A percentile compares a stretch with the other conserved stretches of the same genome.
These are phyloP conservation scores for Auanema sp. DNA, from an alignment of 2,888 invertebrate genomes.

Conservation along the genomic window DNA sequence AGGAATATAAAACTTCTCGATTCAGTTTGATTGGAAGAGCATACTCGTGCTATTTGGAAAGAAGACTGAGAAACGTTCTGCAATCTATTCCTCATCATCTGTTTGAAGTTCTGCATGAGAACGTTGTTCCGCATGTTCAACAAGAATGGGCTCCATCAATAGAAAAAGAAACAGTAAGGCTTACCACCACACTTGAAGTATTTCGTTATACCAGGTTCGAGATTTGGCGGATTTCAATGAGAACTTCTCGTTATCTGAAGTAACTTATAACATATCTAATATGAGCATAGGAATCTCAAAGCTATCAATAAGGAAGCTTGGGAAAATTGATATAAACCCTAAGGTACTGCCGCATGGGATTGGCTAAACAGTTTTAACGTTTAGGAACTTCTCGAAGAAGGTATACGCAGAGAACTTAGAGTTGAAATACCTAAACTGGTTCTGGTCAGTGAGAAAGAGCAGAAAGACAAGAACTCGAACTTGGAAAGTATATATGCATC, in stretches of 20 bases:
- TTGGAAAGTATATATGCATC: conserved; percentile 11
- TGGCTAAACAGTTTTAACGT: conserved; percentile 3
- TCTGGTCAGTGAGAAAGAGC: conserved; percentile 10
- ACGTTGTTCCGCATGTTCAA: conserved; percentile 22
- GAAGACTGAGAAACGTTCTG: conserved; percentile 27
- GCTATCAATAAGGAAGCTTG: conserved; percentile 33
- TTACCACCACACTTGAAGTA: not conserved
- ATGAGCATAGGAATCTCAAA: conserved; percentile 42
- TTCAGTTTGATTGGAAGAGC: conserved; percentile 27
- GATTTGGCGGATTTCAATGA: conserved; percentile 41
- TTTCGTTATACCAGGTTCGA: conserved; percentile 18
- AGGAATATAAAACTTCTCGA: not conserved
- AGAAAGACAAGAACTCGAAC: conserved; percentile 12
- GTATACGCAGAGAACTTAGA: conserved; percentile 49
- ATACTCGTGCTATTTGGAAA: conserved; percentile 31
- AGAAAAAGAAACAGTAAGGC: conserved; percentile 27
- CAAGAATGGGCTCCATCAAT: conserved; percentile 26
- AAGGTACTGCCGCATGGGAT: conserved; percentile 17
- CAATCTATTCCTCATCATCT: conserved; percentile 38
- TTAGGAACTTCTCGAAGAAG: conserved; percentile 48
- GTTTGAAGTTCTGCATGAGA: conserved; percentile 24
- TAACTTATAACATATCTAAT: conserved; percentile 51
- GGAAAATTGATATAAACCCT: conserved; percentile 35
- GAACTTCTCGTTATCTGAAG: conserved; percentile 43
- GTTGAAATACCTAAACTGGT: conserved; percentile 33